Evolutionary conservation across 1,140 invertebrate genomes (phyloP).

Genomic region (Diabrotica undecimpunctata): DNA sequence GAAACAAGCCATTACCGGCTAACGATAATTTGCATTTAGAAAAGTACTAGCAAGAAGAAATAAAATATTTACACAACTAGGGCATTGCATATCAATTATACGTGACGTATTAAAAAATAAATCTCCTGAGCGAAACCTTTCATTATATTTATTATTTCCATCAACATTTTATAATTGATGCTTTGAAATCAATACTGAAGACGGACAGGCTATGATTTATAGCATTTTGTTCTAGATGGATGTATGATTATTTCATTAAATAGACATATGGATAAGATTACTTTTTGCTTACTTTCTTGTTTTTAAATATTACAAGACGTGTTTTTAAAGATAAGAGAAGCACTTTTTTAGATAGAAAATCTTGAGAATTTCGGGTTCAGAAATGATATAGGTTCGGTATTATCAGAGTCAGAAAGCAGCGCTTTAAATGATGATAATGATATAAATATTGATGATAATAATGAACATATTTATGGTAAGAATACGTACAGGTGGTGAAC

Average conservation of each 20-base stretch:
- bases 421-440: too few species aligned
- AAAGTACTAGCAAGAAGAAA: not conserved
- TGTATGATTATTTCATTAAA: constrained; percentile 1
- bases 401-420: too few species aligned
- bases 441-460: too few species aligned
- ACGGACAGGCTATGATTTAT: constrained; percentile 1
- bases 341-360: too few species aligned
- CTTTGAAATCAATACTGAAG: constrained; percentile 2
- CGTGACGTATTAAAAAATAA: constrained; percentile 1
- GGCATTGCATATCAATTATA: not conserved
- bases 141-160: constrained; percentile 1
- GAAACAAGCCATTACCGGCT: not conserved
- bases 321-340: too few species aligned
- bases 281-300: not conserved
- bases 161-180: constrained; percentile 1
- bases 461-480: too few species aligned
- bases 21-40: not conserved
- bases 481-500: too few species aligned
- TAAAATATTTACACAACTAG: constrained; percentile 3
- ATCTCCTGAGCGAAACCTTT: not conserved
- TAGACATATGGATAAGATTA: not conserved
- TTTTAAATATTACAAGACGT: not conserved
- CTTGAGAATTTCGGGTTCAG: too few species aligned
- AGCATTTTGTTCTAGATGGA: not conserved
- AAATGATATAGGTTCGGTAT: too few species aligned